These are phyloP conservation scores for Sitta europaea DNA, from an alignment of 2,113 vertebrate genomes.

Conservation along the genomic window DNA sequence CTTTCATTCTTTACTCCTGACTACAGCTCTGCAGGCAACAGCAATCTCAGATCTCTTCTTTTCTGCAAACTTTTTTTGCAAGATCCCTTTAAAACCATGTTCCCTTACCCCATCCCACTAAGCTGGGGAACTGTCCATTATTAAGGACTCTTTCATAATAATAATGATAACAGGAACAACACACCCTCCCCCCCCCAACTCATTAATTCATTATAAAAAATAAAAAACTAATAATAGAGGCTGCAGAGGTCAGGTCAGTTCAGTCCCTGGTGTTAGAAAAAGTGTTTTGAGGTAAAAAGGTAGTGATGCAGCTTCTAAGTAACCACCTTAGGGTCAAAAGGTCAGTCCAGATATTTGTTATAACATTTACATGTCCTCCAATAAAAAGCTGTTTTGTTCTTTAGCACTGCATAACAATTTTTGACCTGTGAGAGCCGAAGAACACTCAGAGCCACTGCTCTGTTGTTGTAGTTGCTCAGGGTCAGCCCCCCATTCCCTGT, in stretches of 20 bases:
- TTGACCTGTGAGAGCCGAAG: neutral
- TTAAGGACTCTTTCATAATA: neutral
- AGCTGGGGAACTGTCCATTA: neutral
- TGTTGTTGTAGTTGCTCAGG: neutral
- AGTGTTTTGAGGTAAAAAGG: neutral
- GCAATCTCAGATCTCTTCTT: neutral
- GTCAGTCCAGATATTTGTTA: neutral
- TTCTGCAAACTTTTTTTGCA: neutral
- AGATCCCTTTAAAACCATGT: neutral
- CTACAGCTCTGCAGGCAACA: neutral
- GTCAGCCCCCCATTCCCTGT: neutral
- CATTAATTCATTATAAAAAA: neutral
- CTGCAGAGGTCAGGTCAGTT: neutral
- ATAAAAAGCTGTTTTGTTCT: neutral
- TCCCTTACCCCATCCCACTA: neutral
- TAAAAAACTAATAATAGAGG: neutral
- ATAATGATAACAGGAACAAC: neutral
- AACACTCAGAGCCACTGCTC: neutral
- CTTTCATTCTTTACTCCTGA: neutral
- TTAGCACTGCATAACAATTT: neutral
- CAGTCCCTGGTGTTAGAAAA: neutral
- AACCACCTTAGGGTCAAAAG: neutral
- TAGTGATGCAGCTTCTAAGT: neutral
- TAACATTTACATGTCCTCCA: neutral
- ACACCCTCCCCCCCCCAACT: accelerated